Evolutionary conservation across 2,113 vertebrate genomes (phyloP).

Genomic region (Lasiurus cinereus): DNA sequence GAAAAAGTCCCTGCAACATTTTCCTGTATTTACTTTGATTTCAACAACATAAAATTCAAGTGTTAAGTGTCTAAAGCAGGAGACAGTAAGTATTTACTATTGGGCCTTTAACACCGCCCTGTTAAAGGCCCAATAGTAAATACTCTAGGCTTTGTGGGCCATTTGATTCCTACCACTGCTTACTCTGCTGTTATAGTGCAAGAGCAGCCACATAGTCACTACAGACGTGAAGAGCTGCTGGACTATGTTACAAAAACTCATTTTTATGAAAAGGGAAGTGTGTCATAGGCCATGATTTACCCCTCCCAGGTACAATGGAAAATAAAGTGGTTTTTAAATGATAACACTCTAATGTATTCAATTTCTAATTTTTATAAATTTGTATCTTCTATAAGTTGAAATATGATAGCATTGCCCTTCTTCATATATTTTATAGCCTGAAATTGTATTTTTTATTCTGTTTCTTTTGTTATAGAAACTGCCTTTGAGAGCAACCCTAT

Average conservation of each 20-base stretch:
- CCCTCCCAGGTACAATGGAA: not conserved
- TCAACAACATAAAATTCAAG: not conserved
- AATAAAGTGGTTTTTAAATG: constrained; percentile 8
- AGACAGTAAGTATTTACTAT: not conserved
- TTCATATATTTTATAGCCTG: not conserved
- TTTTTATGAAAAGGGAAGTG: not conserved
- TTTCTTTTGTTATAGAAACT: constrained; percentile 29
- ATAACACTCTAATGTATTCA: not conserved
- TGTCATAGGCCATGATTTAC: not conserved
- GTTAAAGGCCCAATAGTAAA: not conserved
- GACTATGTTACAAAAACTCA: not conserved
- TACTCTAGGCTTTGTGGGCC: not conserved
- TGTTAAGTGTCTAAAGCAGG: not conserved
- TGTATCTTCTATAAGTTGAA: not conserved
- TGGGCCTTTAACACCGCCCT: too few species aligned
- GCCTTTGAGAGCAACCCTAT: not conserved
- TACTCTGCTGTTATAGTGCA: not conserved
- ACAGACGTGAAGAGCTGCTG: not conserved
- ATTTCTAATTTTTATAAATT: constrained; percentile 33
- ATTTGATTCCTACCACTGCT: not conserved
- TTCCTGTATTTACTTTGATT: constrained; percentile 33
- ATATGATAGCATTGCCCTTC: not conserved
- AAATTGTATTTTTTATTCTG: not conserved
- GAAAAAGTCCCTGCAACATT: not conserved
- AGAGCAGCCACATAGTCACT: not conserved